Conservation (phyloP, 2,888 invertebrate species). For the Imbricaverruca yamaguchii region DNA sequence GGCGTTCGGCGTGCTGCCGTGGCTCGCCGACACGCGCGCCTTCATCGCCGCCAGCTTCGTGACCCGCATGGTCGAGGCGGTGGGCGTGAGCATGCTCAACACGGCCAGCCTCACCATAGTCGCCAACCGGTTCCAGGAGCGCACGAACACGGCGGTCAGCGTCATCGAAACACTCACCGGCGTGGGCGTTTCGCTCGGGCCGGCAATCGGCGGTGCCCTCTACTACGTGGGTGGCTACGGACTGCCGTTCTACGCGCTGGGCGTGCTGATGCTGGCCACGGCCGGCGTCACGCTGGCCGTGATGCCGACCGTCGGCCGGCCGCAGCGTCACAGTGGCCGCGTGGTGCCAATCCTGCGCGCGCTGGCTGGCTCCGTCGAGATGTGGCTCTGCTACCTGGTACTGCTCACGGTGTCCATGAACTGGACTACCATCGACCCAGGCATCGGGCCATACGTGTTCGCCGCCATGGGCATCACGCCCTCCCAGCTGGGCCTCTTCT, state of each 20-base stretch:
- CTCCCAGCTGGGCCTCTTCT: background rate
- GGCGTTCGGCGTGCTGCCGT: conserved; percentile 54
- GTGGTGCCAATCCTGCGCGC: background rate
- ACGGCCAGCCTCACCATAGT: conserved; percentile 72
- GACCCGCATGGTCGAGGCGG: conserved; percentile 63
- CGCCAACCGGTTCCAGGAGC: conserved; percentile 65
- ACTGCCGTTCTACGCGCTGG: conserved; percentile 66
- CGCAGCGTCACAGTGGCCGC: background rate
- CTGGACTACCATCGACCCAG: conserved; percentile 14
- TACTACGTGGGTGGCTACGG: conserved; percentile 73
- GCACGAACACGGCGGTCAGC: conserved; percentile 65
- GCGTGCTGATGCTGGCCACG: conserved; percentile 56
- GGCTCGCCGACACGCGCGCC: conserved; percentile 52
- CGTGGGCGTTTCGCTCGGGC: conserved; percentile 70
- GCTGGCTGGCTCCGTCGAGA: background rate
- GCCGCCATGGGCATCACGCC: background rate
- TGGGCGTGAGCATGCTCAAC: conserved; percentile 67
- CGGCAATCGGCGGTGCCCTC: conserved; percentile 65
- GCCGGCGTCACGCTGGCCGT: conserved; percentile 57
- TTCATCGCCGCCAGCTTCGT: conserved; percentile 63
- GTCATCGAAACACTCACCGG: conserved; percentile 71
- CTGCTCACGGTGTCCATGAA: conserved; percentile 7
- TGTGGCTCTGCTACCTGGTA: background rate
- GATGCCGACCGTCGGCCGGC: conserved; percentile 46
- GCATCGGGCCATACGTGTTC: conserved; percentile 9